phyloP scores from a whole-genome alignment of 2,113 vertebrate genomes.

The Eptesicus fuscus region DNA sequence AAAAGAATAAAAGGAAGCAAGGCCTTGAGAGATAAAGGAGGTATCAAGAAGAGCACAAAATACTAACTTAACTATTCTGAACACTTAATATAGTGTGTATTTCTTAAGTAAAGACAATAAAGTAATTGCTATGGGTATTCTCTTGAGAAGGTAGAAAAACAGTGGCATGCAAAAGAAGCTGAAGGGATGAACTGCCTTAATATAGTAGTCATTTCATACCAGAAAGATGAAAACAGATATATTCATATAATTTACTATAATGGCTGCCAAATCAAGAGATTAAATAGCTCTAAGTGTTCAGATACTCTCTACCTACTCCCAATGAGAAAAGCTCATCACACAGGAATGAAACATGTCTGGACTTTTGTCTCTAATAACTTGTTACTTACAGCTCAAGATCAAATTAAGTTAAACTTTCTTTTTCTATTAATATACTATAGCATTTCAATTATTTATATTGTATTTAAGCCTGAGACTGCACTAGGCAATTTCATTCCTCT shows the following conservation, averaged over 20 bases:
- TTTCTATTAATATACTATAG: not conserved
- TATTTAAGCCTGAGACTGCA: slow-evolving; percentile 33
- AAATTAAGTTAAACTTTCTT: slow-evolving; percentile 46
- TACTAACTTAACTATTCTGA: not conserved
- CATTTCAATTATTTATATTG: not conserved
- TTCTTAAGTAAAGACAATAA: slow-evolving; percentile 34
- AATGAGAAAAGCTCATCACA: slow-evolving; percentile 36
- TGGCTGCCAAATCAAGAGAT: slow-evolving; percentile 36
- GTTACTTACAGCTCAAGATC: not conserved
- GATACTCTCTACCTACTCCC: not conserved
- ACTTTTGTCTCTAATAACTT: slow-evolving; percentile 30
- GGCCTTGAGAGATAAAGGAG: slow-evolving; percentile 27
- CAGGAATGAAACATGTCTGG: slow-evolving; percentile 49
- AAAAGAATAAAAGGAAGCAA: slow-evolving; percentile 29
- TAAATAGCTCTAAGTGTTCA: slow-evolving; percentile 45
- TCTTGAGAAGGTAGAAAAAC: not conserved
- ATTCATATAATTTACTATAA: not conserved
- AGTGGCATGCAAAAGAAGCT: not conserved
- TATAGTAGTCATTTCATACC: not conserved
- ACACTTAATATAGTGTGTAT: not conserved
- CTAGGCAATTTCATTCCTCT: not conserved
- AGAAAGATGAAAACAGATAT: slow-evolving; percentile 39
- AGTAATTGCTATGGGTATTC: not conserved
- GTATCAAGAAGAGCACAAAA: not conserved
- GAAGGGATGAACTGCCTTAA: slow-evolving; percentile 3